These are phyloP conservation scores for Gryllus bimaculatus DNA, from an alignment of 1,140 invertebrate species.

Conservation along the genomic window DNA sequence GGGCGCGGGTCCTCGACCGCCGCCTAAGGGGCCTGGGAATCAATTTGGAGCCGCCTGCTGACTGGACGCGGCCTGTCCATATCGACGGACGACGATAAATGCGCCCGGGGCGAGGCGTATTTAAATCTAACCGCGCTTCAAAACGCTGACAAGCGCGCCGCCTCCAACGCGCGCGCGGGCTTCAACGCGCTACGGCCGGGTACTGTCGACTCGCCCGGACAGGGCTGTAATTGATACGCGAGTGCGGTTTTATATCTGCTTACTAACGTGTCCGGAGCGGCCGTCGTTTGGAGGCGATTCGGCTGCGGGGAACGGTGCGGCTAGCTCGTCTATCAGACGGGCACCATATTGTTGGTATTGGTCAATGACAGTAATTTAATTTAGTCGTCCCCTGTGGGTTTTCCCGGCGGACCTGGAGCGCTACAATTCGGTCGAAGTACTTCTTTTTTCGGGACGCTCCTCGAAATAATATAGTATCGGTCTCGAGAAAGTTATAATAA, in stretches of 20 bases:
- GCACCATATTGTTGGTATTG: background rate
- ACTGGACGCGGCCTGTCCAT: background rate
- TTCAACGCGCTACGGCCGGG: background rate
- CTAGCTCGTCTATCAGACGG: background rate
- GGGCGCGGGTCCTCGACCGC: no score
- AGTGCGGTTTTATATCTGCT: background rate
- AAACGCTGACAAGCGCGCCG: background rate
- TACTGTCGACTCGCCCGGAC: background rate
- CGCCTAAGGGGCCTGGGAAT: background rate
- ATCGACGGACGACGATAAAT: conserved; percentile 3
- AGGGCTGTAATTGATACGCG: background rate
- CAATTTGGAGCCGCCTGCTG: background rate
- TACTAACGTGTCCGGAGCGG: background rate
- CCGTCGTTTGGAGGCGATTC: background rate
- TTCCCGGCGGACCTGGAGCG: no score
- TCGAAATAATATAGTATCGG: no score
- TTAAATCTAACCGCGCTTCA: conserved; percentile 1
- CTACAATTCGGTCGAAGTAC: no score
- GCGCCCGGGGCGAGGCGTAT: background rate
- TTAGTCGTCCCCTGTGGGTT: no score
- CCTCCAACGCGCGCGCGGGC: background rate
- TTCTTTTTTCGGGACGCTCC: no score
- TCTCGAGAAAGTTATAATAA: no score
- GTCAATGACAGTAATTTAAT: no score
- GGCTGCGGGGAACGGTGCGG: background rate